A percentile compares a stretch with the other conserved stretches of the same genome.
Evolutionary conservation across 2,797 vertebrate genomes (phyloP).

Genomic region (Luscinia megarhynchos): DNA sequence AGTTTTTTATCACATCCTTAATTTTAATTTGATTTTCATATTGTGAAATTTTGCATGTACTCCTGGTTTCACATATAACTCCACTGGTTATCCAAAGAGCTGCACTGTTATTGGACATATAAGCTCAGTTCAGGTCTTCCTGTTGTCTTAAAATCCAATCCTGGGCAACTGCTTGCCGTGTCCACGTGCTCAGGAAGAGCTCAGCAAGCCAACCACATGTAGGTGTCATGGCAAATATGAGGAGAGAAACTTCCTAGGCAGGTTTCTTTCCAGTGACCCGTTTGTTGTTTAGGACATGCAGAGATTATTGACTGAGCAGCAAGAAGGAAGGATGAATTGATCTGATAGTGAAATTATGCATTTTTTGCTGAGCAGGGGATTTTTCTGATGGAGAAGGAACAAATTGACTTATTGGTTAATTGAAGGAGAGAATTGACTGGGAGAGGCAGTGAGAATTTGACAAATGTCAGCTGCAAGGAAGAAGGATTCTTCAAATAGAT

Average conservation of each 20-base stretch:
- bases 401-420: slow-evolving; percentile 59
- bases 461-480: neutral
- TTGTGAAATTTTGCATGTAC: neutral
- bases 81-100: neutral
- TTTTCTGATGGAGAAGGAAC: slow-evolving; percentile 6
- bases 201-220: accelerated
- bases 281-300: neutral
- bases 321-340: slow-evolving; percentile 22
- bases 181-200: neutral
- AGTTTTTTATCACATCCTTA: neutral
- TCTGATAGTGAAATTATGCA: slow-evolving; percentile 15
- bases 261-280: neutral
- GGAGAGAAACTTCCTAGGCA: neutral
- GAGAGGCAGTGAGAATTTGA: neutral
- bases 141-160: neutral
- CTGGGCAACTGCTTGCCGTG: accelerated
- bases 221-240: neutral
- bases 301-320: neutral
- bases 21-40: neutral
- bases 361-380: slow-evolving; percentile 50
- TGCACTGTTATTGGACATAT: neutral
- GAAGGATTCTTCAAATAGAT: neutral
- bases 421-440: slow-evolving; percentile 34
- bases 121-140: neutral
- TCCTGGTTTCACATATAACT: neutral